Percentiles rank a stretch among this genome's conserved stretches.
phyloP scores from a whole-genome alignment of 2,113 vertebrate genomes.

The Phalacrocorax brasilianus region DNA sequence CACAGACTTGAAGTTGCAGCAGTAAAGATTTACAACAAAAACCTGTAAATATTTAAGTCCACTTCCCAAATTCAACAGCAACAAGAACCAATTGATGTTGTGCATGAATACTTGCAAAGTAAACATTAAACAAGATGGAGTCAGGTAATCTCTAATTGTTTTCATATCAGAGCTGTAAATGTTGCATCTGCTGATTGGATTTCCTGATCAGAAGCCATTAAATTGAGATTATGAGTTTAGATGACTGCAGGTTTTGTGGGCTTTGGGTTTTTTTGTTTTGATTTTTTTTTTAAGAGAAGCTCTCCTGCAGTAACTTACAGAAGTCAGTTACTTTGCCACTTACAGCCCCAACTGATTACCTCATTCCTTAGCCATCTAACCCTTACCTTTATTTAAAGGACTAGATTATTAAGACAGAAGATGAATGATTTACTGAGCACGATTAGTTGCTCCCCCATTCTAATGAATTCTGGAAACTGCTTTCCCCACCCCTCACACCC shows the following conservation, averaged over 20 bases:
- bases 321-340: background rate
- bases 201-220: background rate
- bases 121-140: background rate
- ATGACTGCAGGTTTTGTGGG: background rate
- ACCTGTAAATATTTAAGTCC: background rate
- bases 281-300: background rate
- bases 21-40: background rate
- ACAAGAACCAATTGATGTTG: background rate
- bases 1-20: background rate
- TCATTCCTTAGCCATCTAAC: background rate
- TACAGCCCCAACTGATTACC: background rate
- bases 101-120: background rate
- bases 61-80: background rate
- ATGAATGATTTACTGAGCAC: background rate
- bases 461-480: background rate
- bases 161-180: background rate
- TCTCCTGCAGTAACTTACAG: background rate
- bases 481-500: background rate
- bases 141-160: background rate
- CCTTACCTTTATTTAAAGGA: background rate
- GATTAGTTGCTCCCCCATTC: rapidly evolving
- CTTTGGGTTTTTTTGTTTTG: background rate
- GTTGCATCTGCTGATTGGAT: background rate
- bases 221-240: background rate
- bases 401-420: background rate